These are phyloP conservation scores for Heptranchias perlo DNA, from an alignment of 2,113 vertebrate species.

Conservation along the genomic window DNA sequence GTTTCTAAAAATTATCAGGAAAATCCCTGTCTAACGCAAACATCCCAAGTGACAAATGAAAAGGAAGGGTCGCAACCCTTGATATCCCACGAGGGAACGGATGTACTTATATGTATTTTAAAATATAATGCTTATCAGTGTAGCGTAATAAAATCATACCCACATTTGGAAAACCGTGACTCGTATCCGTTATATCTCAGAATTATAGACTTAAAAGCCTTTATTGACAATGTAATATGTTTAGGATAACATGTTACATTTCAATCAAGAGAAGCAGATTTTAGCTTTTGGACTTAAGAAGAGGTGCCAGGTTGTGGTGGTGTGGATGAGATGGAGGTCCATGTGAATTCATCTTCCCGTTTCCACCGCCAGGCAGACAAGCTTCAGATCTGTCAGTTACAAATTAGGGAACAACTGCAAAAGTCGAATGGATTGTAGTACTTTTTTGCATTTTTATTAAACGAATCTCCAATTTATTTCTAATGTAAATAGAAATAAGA, in stretches of 20 bases:
- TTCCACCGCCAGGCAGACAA: not conserved
- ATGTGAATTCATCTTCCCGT: not conserved
- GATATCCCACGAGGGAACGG: not conserved
- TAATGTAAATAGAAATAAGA: not conserved
- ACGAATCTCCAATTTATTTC: not conserved
- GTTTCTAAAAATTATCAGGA: not conserved
- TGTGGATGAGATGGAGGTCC: not conserved
- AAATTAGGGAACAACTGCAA: conserved; percentile 10
- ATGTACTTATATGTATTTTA: not conserved
- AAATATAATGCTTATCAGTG: not conserved
- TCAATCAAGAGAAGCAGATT: not conserved
- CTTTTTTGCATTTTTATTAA: not conserved
- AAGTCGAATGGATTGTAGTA: not conserved
- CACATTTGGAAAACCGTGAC: not conserved
- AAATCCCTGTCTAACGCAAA: not conserved
- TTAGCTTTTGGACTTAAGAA: not conserved
- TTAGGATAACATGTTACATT: not conserved
- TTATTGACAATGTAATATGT: not conserved
- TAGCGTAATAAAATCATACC: not conserved
- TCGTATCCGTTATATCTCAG: not conserved
- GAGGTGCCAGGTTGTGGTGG: not conserved
- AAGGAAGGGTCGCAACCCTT: not conserved
- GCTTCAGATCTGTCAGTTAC: conserved; percentile 5
- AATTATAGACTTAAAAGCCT: not conserved
- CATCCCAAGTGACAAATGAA: not conserved